Percentiles rank a stretch among this genome's conserved stretches.
These are phyloP conservation scores for Mesochorus sp. DNA, from an alignment of 2,888 invertebrate species.

Conservation along the genomic window DNA sequence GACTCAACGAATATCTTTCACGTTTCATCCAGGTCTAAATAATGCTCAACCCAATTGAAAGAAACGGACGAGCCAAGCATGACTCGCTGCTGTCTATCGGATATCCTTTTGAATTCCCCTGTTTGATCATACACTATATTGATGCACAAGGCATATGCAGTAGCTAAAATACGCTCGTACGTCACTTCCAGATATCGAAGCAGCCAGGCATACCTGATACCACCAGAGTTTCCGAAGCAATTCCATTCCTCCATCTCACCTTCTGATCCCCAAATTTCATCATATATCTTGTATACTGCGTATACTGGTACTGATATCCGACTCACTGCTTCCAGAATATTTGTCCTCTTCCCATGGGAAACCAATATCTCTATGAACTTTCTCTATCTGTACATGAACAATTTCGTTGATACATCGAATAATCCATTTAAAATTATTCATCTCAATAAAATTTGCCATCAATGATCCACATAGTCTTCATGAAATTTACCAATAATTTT, in stretches of 20 bases:
- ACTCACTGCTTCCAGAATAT: conserved; percentile 31
- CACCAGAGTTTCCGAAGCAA: neutral
- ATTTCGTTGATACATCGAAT: too few species aligned
- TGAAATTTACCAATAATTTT: too few species aligned
- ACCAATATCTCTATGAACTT: neutral
- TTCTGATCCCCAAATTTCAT: conserved; percentile 16
- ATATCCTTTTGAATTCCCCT: too few species aligned
- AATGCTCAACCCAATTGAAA: neutral
- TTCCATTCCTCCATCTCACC: conserved; percentile 4
- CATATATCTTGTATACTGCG: neutral
- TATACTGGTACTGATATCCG: conserved; percentile 24
- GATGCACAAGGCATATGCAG: neutral
- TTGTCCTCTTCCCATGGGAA: conserved; percentile 28
- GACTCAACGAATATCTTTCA: too few species aligned
- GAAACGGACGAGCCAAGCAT: neutral
- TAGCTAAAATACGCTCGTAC: neutral
- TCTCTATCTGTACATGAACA: conserved; percentile 4
- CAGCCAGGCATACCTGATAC: conserved; percentile 30
- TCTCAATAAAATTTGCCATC: too few species aligned
- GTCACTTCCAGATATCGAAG: conserved; percentile 34
- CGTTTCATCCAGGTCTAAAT: conserved; percentile 36
- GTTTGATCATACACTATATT: too few species aligned
- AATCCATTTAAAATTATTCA: too few species aligned
- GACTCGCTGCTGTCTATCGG: too few species aligned
- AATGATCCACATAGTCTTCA: too few species aligned